Percentiles rank a stretch among this genome's conserved stretches.
Conservation (phyloP, 2,888 invertebrate species). For the Villa cingulata region DNA sequence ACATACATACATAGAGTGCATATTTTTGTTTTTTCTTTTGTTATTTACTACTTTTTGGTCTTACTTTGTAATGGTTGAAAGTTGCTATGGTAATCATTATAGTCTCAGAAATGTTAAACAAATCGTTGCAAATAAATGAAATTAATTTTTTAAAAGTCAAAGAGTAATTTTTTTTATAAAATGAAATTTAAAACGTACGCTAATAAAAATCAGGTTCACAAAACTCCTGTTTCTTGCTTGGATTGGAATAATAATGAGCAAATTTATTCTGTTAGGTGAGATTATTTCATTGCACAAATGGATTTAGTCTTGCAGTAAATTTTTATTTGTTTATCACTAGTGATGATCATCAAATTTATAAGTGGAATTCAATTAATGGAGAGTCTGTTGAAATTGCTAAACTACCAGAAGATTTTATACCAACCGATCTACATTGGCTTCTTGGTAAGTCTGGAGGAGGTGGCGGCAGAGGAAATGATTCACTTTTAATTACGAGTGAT, state of each 20-base stretch:
- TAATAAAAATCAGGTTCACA: constrained; percentile 60
- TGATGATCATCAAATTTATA: constrained; percentile 82
- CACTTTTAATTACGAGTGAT: constrained; percentile 71
- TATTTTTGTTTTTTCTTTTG: no score
- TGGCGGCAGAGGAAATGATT: constrained; percentile 43
- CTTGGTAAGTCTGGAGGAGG: constrained; percentile 35
- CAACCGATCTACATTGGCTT: constrained; percentile 82
- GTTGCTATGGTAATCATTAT: no score
- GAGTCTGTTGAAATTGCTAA: constrained; percentile 65
- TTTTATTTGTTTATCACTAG: no score
- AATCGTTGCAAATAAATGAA: no score
- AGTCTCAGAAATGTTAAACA: no score
- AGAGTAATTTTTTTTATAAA: not conserved
- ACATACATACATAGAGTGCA: no score
- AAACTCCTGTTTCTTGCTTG: constrained; percentile 73
- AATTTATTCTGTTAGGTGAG: constrained; percentile 74
- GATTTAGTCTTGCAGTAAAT: not conserved
- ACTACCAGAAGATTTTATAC: constrained; percentile 69
- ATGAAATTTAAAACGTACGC: constrained; percentile 76
- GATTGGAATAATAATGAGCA: constrained; percentile 92
- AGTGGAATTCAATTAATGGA: constrained; percentile 74
- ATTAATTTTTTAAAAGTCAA: no score
- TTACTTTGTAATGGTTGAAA: no score
- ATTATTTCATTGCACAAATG: not conserved
- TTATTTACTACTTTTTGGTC: no score